phyloP scores from a whole-genome alignment of 2,113 vertebrate genomes.

The Microtus richardsoni region DNA sequence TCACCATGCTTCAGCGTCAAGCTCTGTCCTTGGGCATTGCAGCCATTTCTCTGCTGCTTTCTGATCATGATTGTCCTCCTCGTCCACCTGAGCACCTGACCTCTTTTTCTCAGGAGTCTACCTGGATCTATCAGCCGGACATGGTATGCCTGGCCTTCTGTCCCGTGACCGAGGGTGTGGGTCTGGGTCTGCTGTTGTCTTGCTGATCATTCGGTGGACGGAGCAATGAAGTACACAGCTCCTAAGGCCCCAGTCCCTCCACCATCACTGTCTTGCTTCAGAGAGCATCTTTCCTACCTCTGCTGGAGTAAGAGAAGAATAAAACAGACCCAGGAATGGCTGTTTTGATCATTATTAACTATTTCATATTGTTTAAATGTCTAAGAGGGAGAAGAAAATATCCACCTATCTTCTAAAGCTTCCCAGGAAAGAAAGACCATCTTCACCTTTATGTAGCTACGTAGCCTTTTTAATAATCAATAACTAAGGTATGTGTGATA shows the following conservation, averaged over 20 bases:
- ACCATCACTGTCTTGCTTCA: background rate
- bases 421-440: conserved; percentile 24
- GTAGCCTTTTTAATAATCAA: background rate
- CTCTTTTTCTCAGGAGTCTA: background rate
- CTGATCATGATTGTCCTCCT: background rate
- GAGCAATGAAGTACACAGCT: background rate
- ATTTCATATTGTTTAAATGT: conserved; percentile 28
- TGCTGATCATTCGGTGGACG: background rate
- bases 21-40: background rate
- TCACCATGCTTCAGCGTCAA: background rate
- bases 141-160: background rate
- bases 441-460: background rate
- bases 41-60: background rate
- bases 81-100: background rate
- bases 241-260: background rate
- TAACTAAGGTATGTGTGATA: background rate
- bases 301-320: background rate
- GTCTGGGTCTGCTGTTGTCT: background rate
- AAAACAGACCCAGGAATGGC: background rate
- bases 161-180: background rate
- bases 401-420: background rate
- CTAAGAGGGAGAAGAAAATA: background rate
- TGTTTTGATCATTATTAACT: background rate
- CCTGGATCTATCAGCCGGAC: background rate
- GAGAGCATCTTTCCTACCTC: background rate